Conservation (phyloP, 2,888 invertebrate species). For the Corbicula japonica region DNA sequence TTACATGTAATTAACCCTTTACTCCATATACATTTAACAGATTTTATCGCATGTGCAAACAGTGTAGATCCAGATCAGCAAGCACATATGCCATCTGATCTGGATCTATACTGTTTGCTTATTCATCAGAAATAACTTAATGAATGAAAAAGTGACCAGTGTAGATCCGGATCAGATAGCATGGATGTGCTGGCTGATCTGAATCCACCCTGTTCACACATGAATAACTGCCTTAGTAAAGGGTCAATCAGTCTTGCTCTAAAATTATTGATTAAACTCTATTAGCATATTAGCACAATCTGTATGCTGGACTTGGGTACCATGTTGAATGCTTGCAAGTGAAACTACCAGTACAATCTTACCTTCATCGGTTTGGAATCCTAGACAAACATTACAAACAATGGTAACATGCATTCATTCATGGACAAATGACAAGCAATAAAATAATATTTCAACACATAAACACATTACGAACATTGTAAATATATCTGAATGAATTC, state of each 20-base stretch:
- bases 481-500: not conserved
- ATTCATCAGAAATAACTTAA: no score
- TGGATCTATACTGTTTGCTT: no score
- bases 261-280: not conserved
- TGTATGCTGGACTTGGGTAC: not conserved
- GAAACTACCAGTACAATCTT: slow-evolving; percentile 3
- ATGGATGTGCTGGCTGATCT: not conserved
- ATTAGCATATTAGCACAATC: not conserved
- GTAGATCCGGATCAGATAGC: no score
- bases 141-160: no score
- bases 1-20: no score
- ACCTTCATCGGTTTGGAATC: slow-evolving; percentile 17
- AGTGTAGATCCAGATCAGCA: no score
- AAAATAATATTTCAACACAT: not conserved
- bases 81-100: no score
- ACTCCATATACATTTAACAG: no score
- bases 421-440: not conserved
- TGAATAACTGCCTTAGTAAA: not conserved
- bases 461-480: not conserved
- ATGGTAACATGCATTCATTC: slow-evolving; percentile 4
- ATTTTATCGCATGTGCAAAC: no score
- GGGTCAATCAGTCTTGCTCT: not conserved
- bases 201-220: not conserved
- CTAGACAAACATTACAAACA: slow-evolving; percentile 25
- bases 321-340: not conserved